Evolutionary conservation across 2,113 vertebrate genomes (phyloP), one percentile per base, ranked within the genome.

Genomic region (Leptobrachium ailaonicum): DNA sequence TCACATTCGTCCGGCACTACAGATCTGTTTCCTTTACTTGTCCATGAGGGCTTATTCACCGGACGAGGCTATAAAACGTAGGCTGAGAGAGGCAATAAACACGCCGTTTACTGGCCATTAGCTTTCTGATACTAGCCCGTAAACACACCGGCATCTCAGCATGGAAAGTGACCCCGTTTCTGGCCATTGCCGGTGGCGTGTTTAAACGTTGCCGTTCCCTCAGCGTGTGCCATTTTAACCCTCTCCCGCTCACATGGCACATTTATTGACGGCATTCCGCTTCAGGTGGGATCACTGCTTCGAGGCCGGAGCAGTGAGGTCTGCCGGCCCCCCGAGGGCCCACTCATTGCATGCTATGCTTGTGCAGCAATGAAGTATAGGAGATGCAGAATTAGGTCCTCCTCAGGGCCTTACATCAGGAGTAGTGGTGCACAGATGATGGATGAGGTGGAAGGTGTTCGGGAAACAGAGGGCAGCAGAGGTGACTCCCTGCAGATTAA

Each of bases 401-500:
- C 53, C 67, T 10, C 64, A 47, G 44, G 79, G 53, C 71, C 64
- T 74, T 14, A 58, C 20, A 68, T 58, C 53, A 62, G 66, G 79
- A 54, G 64, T 62, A 81, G 32, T 69, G 79, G 79, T 75, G 79
- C 79, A 74, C 71, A 81, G 56, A 81, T 81, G 79, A 81, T 81
- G 79, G 79, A 81, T 81, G 79, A 81, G 54, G 72, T 81, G 64
- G 50, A 20, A 62, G 79, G 50, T 81, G 67, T 75, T 64, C 45
- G 20, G 72, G 72, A 81, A 69, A 72, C 79, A 69, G 79, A 69
- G 79, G 79, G 50, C 79, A 75, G 72, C 79, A 62, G 72, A 80
- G 79, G 79, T 81, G 72, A 73, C 79, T 81, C 79, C 79, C 79
- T 69, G 66, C 66, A 81, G 79, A 81, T 81, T 81, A 81, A 69